Evolutionary conservation across 2,113 vertebrate genomes (phyloP), one percentile per base, ranked within the genome.

Genomic region (Otis tarda): DNA sequence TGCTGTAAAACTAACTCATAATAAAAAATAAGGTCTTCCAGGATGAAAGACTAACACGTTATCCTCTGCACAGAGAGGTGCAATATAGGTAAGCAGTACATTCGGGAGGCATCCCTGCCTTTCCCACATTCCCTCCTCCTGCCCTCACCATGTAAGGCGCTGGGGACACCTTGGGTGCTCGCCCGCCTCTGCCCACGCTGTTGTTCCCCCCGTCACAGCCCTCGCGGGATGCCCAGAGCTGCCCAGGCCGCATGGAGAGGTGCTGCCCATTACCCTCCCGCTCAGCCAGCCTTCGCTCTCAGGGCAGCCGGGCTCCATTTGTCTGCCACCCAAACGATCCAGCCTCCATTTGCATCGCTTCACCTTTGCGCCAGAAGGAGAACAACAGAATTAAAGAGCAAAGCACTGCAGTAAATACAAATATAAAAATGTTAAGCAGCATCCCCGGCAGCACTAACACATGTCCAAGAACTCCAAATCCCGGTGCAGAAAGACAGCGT

Each of bases 401-500:
- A 88, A 90, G 69, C 76, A 37, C 35, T 7, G 76, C 93, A 87
- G 78, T 87, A 93, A 93, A 91, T 89, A 85, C 71, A 89, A 93
- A 64, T 70, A 37, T 49, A 73, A 82, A 83, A 87, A 56, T 33
- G 4, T 76, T 3, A 3, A 92, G 73, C 84, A 94, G 80, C 95
- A 64, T 82, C 65, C 89, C 94, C 35, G 0, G 73, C 94, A 87
- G 94, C 95, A 81, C 71, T 59, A 89, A 91, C 90, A 94, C 91
- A 88, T 77, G 85, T 90, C 93, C 94, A 93, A 92, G 87, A 90
- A 70, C 90, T 84, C 78, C 81, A 95, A 90, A 95, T 95, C 89
- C 90, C 41, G 3, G 74, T 1, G 2, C 14, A 71, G 67, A 93
- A 78, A 89, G 86, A 94, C 25, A 4, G 67, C 4, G 14, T 80